Conservation (phyloP, 2,113 vertebrate genomes). For the Kobus ellipsiprymnus region DNA sequence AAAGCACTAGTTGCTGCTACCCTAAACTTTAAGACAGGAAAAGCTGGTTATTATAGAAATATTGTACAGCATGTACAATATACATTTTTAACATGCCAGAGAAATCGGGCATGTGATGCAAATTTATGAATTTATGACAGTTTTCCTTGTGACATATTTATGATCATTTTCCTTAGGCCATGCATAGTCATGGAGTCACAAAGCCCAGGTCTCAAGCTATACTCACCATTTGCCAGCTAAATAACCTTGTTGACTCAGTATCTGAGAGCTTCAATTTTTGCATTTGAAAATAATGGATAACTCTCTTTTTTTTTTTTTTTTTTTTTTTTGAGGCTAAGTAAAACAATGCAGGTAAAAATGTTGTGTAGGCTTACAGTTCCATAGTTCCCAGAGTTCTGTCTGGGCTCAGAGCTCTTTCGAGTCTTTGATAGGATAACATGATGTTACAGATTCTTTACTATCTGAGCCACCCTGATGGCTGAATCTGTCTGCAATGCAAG, state of each 20-base stretch:
- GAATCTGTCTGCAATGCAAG: not conserved
- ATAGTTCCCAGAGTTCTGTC: not conserved
- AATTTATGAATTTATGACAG: not conserved
- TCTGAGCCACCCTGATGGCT: not conserved
- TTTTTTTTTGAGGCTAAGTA: not conserved
- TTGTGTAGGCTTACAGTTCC: not conserved
- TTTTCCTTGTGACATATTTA: not conserved
- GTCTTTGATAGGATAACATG: not conserved
- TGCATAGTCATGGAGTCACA: not conserved
- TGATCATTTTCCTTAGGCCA: not conserved
- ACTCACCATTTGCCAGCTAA: not conserved
- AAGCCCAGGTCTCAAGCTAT: not conserved
- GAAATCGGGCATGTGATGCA: not conserved
- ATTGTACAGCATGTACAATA: not conserved
- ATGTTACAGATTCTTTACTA: not conserved
- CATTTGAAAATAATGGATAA: not conserved
- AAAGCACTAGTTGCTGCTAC: not conserved
- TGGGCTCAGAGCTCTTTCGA: not conserved
- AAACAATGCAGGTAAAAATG: not conserved
- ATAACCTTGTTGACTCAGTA: not conserved
- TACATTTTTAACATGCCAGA: not conserved
- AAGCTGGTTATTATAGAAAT: not conserved
- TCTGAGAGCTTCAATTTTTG: not conserved
- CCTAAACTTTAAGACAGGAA: not conserved
- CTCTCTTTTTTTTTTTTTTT: not conserved